Evolutionary conservation across 2,797 vertebrate genomes (phyloP).

Genomic region (Coracias cyanogaster): DNA sequence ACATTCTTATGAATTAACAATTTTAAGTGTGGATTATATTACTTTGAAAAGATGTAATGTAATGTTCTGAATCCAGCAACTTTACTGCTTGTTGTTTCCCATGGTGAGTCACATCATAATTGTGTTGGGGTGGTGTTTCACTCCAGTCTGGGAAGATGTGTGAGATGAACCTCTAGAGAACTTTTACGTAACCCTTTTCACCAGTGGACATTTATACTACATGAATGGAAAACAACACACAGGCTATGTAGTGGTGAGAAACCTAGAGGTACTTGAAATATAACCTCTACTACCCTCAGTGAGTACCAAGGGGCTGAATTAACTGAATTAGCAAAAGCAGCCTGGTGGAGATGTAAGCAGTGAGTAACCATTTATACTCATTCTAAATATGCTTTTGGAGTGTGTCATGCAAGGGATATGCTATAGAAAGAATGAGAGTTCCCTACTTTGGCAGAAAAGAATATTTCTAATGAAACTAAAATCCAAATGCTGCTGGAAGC

Average conservation of each 20-base stretch:
- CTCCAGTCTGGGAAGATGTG: not conserved
- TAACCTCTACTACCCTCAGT: not conserved
- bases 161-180: too few species aligned
- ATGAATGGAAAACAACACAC: not conserved
- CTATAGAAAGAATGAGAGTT: not conserved
- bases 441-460: not conserved
- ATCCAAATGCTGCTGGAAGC: not conserved
- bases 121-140: not conserved
- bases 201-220: rapidly evolving
- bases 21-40: not conserved
- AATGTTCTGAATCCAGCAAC: not conserved
- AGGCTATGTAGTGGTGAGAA: too few species aligned
- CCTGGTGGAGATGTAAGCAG: not conserved
- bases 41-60: not conserved
- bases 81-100: not conserved
- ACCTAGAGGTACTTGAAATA: too few species aligned
- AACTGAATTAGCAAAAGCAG: not conserved
- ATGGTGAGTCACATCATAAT: not conserved
- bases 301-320: not conserved
- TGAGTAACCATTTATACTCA: not conserved
- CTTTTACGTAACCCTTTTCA: not conserved
- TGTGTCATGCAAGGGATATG: not conserved
- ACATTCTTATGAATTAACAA: rapidly evolving
- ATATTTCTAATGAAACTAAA: not conserved
- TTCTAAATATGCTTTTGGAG: not conserved